A percentile compares a stretch with the other conserved stretches of the same genome.
phyloP scores from a whole-genome alignment of 2,797 vertebrate genomes.

The Dromococcyx pavoninus region DNA sequence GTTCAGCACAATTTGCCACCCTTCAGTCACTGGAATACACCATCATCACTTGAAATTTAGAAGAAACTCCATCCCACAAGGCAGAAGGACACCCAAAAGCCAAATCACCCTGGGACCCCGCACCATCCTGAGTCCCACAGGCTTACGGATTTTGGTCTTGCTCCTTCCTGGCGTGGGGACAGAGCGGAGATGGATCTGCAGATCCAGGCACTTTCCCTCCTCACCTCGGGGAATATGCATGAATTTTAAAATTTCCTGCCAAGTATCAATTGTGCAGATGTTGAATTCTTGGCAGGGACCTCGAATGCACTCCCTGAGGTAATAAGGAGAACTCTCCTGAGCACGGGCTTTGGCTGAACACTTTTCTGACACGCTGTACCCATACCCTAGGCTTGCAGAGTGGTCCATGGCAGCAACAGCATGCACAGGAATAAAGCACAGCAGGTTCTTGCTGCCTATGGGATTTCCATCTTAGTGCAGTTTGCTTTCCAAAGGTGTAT shows the following conservation, averaged over 20 bases:
- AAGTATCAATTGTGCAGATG: conserved; percentile 37
- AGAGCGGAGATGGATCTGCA: neutral
- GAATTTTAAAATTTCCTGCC: conserved; percentile 30
- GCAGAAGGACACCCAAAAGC: neutral
- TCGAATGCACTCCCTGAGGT: neutral
- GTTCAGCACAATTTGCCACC: too few relatives aligned
- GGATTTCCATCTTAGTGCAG: neutral
- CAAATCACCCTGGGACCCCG: rapidly evolving
- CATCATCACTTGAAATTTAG: neutral
- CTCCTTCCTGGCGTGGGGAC: neutral
- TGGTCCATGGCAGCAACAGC: rapidly evolving
- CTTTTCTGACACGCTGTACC: neutral
- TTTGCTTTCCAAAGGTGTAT: neutral
- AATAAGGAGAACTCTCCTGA: neutral
- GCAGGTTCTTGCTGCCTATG: neutral
- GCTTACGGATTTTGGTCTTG: neutral
- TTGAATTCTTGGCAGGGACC: conserved; percentile 23
- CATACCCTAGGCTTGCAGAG: neutral
- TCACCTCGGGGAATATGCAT: neutral
- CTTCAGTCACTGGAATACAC: neutral
- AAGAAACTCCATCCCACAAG: neutral
- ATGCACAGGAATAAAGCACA: neutral
- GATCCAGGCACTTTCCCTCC: neutral
- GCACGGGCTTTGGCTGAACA: neutral
- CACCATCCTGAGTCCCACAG: rapidly evolving